Evolutionary conservation across 2,113 vertebrate genomes (phyloP).

Genomic region (Microcebus lehilahytsara): DNA sequence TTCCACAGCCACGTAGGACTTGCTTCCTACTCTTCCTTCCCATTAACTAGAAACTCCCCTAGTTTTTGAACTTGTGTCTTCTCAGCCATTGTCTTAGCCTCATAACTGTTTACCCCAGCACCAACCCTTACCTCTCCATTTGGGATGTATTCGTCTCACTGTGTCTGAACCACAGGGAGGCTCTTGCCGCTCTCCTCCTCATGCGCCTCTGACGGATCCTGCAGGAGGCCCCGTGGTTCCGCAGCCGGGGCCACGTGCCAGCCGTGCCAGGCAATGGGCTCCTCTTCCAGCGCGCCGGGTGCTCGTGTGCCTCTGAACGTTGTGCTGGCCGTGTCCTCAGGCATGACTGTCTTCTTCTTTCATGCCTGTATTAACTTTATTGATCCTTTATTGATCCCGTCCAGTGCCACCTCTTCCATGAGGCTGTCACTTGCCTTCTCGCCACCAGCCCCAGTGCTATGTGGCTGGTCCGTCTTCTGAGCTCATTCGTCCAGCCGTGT

Average conservation of each 20-base stretch:
- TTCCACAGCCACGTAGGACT: background rate
- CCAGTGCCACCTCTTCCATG: background rate
- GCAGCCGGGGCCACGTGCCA: background rate
- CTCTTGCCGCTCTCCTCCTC: background rate
- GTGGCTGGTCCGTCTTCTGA: background rate
- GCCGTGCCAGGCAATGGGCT: accelerated
- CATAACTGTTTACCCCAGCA: background rate
- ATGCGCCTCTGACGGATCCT: background rate
- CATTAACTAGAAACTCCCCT: background rate
- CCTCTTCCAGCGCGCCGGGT: background rate
- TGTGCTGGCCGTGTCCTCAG: background rate
- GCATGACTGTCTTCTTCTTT: background rate
- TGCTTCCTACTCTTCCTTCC: background rate
- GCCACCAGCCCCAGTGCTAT: background rate
- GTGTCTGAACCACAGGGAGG: background rate
- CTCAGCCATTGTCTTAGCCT: background rate
- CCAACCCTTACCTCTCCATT: background rate
- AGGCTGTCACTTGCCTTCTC: background rate
- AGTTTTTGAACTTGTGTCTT: background rate
- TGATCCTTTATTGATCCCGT: background rate
- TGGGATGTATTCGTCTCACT: background rate
- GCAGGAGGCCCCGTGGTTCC: background rate
- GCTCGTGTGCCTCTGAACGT: too few relatives aligned
- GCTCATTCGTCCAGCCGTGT: background rate
- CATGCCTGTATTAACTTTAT: background rate